Evolutionary conservation across 1,140 invertebrate species (phyloP).

Genomic region (Platyscapa corneri): DNA sequence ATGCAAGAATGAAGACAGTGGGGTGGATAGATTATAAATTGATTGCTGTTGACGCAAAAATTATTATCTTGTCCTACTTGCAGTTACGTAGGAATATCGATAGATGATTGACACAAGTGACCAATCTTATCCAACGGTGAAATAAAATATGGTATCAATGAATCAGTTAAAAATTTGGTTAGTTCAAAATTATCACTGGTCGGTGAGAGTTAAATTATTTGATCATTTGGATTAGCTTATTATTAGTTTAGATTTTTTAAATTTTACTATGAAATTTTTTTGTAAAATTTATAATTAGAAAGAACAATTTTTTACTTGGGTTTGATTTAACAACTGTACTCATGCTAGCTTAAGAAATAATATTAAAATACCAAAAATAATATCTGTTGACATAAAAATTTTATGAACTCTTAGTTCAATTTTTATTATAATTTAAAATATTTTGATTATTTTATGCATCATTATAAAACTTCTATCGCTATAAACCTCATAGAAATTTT

Average conservation of each 20-base stretch:
- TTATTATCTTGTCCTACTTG: background rate
- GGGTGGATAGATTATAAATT: background rate
- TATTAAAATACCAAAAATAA: too few relatives aligned
- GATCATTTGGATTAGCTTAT: background rate
- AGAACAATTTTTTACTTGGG: too few relatives aligned
- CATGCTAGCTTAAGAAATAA: too few relatives aligned
- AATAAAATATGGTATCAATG: background rate
- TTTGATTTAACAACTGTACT: too few relatives aligned
- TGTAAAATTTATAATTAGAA: too few relatives aligned
- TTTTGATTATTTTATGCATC: too few relatives aligned
- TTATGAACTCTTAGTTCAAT: too few relatives aligned
- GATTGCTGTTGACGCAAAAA: conserved; percentile 33
- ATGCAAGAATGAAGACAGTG: background rate
- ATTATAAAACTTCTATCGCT: too few relatives aligned
- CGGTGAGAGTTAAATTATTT: background rate
- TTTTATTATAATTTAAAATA: too few relatives aligned
- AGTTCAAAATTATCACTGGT: background rate
- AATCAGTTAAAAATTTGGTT: background rate
- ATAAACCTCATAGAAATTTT: too few relatives aligned
- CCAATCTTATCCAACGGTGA: background rate
- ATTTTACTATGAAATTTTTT: too few relatives aligned
- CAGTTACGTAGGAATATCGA: conserved; percentile 26
- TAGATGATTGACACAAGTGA: background rate
- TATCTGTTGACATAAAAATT: too few relatives aligned
- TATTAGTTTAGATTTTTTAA: background rate